Evolutionary conservation across 2,888 invertebrate species (phyloP).

Genomic region (Lysandra bellargus): DNA sequence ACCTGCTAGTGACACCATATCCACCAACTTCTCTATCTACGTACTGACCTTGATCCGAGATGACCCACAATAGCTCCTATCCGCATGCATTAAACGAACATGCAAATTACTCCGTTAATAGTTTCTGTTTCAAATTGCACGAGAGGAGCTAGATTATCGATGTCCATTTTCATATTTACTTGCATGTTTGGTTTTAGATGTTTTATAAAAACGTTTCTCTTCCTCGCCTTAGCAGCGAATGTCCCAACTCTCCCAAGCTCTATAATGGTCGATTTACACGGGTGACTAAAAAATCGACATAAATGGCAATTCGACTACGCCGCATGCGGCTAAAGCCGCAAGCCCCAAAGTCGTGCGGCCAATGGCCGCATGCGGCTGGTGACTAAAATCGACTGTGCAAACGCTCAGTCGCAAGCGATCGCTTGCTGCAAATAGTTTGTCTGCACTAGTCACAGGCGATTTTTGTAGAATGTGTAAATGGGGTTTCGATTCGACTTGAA

Average conservation of each 20-base stretch:
- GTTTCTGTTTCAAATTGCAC: not conserved
- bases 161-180: not conserved
- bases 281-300: too few relatives aligned
- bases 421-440: too few relatives aligned
- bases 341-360: too few relatives aligned
- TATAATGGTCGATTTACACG: too few relatives aligned
- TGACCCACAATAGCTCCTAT: conserved; percentile 31
- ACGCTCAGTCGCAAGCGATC: too few relatives aligned
- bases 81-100: conserved; percentile 13
- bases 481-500: too few relatives aligned
- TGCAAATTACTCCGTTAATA: conserved; percentile 18
- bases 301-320: too few relatives aligned
- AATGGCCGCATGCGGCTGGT: too few relatives aligned
- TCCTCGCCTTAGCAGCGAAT: not conserved
- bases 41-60: conserved; percentile 33
- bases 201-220: not conserved
- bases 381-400: too few relatives aligned
- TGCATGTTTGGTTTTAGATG: not conserved
- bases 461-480: too few relatives aligned
- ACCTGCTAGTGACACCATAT: not conserved
- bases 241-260: not conserved
- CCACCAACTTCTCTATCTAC: not conserved
- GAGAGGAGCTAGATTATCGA: not conserved
- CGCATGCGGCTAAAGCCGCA: too few relatives aligned
- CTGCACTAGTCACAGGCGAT: too few relatives aligned